Conservation (phyloP, 2,888 invertebrate species). For the Amblyjoppa proteus region DNA sequence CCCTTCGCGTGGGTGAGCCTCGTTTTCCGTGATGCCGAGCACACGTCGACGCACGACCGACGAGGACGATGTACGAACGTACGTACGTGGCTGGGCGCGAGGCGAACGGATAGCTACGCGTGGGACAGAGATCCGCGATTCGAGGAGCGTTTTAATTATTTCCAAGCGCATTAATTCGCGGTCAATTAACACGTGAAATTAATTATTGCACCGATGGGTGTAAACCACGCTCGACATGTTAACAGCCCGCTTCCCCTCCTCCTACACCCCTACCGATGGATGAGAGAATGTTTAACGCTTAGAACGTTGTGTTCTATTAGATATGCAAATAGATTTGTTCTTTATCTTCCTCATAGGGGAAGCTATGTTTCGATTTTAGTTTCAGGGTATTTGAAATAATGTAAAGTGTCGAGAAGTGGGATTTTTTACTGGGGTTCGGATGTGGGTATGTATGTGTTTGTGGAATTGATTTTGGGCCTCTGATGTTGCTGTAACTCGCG, state of each 20-base stretch:
- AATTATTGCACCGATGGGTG: slow-evolving; percentile 27
- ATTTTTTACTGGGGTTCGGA: too few relatives aligned
- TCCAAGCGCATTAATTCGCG: slow-evolving; percentile 24
- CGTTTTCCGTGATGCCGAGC: slow-evolving; percentile 57
- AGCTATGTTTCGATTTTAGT: background rate
- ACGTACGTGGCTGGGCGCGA: background rate
- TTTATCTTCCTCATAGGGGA: background rate
- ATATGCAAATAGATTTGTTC: background rate
- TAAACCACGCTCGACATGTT: slow-evolving; percentile 12
- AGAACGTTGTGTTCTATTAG: background rate
- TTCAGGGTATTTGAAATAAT: too few relatives aligned
- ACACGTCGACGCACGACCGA: slow-evolving; percentile 42
- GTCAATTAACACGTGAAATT: slow-evolving; percentile 48
- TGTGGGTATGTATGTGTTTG: too few relatives aligned
- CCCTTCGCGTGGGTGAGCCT: slow-evolving; percentile 66
- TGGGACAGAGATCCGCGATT: slow-evolving; percentile 26
- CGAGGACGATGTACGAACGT: background rate
- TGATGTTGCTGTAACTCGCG: too few relatives aligned
- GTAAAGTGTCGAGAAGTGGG: too few relatives aligned
- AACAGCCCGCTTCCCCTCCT: background rate
- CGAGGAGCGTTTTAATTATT: slow-evolving; percentile 42
- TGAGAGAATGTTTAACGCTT: background rate
- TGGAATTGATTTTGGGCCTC: too few relatives aligned
- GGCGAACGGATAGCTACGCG: background rate
- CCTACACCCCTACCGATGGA: background rate